Conservation (phyloP, 2,113 vertebrate genomes). For the Columba janthina region DNA sequence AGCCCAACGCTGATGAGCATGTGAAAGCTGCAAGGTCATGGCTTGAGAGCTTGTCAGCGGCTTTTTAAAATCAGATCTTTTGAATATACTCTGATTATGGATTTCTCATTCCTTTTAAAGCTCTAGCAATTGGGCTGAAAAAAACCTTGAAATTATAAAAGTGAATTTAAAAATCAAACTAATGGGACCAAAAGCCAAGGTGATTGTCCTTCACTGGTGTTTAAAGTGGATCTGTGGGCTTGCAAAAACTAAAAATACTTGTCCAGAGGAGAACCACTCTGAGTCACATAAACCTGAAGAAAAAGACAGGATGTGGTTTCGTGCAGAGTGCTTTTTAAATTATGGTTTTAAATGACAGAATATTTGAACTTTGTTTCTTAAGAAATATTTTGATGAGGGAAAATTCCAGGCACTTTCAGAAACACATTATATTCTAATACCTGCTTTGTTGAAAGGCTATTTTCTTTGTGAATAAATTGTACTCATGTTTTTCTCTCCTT, state of each 20-base stretch:
- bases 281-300: background rate
- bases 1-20: background rate
- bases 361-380: conserved; percentile 4
- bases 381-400: background rate
- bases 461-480: conserved; percentile 50
- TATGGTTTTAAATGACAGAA: background rate
- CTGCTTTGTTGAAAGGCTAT: conserved; percentile 6
- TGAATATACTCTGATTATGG: background rate
- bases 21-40: background rate
- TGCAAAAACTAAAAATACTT: conserved; percentile 13
- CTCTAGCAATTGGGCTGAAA: background rate
- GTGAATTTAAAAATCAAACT: background rate
- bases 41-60: background rate
- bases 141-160: background rate
- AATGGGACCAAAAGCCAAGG: background rate
- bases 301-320: background rate
- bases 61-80: background rate
- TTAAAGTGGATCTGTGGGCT: background rate
- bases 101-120: background rate
- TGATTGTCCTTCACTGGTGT: background rate
- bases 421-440: background rate
- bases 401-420: background rate
- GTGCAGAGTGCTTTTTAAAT: background rate
- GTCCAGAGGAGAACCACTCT: background rate
- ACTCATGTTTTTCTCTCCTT: conserved; percentile 12